Evolutionary conservation across 2,888 invertebrate genomes (phyloP), one percentile per base, ranked within the genome.

Genomic region (Formica aserva): DNA sequence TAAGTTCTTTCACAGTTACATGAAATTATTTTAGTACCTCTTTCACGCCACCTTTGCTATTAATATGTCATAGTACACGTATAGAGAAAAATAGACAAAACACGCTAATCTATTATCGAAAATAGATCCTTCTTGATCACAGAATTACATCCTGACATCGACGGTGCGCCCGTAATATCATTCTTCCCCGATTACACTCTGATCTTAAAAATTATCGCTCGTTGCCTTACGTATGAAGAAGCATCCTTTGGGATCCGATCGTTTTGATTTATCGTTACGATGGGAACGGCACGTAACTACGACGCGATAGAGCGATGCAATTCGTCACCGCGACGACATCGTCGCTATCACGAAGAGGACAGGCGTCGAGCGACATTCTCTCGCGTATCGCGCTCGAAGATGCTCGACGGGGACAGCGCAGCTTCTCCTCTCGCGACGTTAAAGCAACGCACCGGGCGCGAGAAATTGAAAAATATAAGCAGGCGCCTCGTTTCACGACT

Each of bases 201-300:
- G 62, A 72, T 84, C 76, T 75, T 72, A 85, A 85, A 52, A 52
- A 57, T 83, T 83, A 83, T 78, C 85, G 74, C 60, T 45, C 66
- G 55, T 71, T 75, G 65, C 32, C 83, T 85, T 83, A 78, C 78
- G 41, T 78, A 83, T 35, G 29, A 63, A 60, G 35, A 55, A 38
- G 76, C 63, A 57, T 55, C 77, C 41, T 13, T 35, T 32, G 18
- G 22, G 32, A 41, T 0, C 26, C 67, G 83, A 85, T 78, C 82
- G 72, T 84, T 90, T 87, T 87, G 87, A 89, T 90, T 87, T 87
- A 90, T 89, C 72, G 80, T 69, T 18, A 65, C 26, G 65, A 52
- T 71, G 80, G 48, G 67, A 57, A 48, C n/a, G 72, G 75, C 75
- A 74, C 71, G 65, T 65, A 66, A 80, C 57, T 63, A 45, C 72